Conservation (phyloP, 2,113 vertebrate species). For the Gymnobelideus leadbeateri region DNA sequence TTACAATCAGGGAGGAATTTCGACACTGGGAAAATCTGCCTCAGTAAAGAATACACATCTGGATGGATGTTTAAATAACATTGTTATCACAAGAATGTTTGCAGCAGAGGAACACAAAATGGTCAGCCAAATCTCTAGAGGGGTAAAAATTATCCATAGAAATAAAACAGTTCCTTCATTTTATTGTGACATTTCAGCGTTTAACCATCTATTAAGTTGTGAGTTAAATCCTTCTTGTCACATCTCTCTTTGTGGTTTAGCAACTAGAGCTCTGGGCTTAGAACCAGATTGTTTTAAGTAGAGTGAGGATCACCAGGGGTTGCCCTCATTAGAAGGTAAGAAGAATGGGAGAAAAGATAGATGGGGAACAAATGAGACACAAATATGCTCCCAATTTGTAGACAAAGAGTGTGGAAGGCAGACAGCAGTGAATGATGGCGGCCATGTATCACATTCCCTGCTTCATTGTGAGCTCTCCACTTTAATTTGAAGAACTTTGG, state of each 20-base stretch:
- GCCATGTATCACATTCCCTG: too few relatives aligned
- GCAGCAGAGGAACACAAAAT: conserved; percentile 39
- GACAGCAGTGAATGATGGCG: accelerated
- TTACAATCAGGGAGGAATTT: neutral
- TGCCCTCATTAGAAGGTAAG: neutral
- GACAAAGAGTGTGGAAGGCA: accelerated
- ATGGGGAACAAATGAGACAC: accelerated
- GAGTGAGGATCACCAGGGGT: neutral
- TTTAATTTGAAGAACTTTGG: neutral
- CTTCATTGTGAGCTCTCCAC: neutral
- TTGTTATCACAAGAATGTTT: conserved; percentile 64
- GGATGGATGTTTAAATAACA: conserved; percentile 59
- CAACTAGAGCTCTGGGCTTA: neutral
- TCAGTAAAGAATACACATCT: neutral
- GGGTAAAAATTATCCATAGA: neutral
- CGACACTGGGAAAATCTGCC: neutral
- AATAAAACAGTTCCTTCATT: neutral
- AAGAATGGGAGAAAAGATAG: neutral
- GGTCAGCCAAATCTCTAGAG: conserved; percentile 30
- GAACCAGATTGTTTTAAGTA: neutral
- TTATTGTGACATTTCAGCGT: neutral
- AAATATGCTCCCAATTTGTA: neutral
- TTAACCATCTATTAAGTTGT: neutral
- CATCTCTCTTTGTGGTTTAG: neutral
- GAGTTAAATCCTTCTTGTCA: neutral